Percentiles rank a stretch among this genome's conserved stretches.
phyloP scores from a whole-genome alignment of 2,113 vertebrate genomes.

The Myotis lucifugus region DNA sequence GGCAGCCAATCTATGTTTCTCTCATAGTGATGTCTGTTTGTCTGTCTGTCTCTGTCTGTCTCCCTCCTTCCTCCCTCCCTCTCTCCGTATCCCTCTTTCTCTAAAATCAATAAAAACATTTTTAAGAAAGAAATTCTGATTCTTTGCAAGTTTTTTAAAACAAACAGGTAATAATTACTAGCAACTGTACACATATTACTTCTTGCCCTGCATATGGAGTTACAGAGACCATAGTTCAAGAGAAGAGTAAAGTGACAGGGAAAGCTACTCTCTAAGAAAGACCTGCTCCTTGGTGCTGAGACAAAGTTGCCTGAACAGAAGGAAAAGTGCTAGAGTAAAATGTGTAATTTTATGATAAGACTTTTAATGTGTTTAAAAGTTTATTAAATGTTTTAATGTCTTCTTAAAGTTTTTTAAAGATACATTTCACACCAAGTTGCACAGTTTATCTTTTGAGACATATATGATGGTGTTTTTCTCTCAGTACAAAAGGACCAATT shows the following conservation, averaged over 20 bases:
- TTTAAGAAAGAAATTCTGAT: neutral
- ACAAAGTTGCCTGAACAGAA: neutral
- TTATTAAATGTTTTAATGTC: conserved; percentile 27
- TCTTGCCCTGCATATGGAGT: neutral
- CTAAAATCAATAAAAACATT: no score
- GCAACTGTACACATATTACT: neutral
- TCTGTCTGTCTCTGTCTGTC: no score
- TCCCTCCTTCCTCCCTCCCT: no score
- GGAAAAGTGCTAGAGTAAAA: neutral
- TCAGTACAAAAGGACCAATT: conserved; percentile 10
- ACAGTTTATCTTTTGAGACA: conserved; percentile 20
- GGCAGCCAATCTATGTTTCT: no score
- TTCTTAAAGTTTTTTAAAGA: conserved; percentile 30
- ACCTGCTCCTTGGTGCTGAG: neutral
- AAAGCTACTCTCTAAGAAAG: neutral
- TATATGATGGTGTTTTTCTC: neutral
- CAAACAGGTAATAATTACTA: neutral
- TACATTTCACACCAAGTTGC: conserved; percentile 39
- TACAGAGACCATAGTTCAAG: neutral
- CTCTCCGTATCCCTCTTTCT: no score
- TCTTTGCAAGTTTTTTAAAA: neutral
- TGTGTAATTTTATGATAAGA: neutral
- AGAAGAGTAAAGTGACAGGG: neutral
- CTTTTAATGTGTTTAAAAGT: conserved; percentile 7
- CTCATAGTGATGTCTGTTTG: no score